These are phyloP conservation scores for Calameuta pallipes DNA, from an alignment of 2,888 invertebrate species.

Conservation along the genomic window DNA sequence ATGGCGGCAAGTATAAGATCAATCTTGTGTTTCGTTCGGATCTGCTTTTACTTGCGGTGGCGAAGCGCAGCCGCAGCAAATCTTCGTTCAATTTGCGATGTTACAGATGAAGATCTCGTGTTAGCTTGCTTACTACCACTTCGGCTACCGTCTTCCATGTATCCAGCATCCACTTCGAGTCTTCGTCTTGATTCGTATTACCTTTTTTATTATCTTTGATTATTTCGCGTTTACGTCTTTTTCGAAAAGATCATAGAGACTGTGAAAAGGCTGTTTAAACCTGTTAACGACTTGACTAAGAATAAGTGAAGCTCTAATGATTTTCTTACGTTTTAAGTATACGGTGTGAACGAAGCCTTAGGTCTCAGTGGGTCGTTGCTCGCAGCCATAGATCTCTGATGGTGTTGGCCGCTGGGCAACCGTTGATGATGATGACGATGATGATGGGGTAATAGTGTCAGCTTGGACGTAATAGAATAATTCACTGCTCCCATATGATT, in stretches of 20 bases:
- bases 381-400: slow-evolving; percentile 3
- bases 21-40: slow-evolving; percentile 29
- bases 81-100: slow-evolving; percentile 60
- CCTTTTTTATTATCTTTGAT: neutral
- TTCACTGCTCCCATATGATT: slow-evolving; percentile 35
- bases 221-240: neutral
- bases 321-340: neutral
- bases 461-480: slow-evolving; percentile 39
- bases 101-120: slow-evolving; percentile 45
- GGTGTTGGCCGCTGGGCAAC: slow-evolving; percentile 27
- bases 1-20: neutral
- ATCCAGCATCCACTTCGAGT: neutral
- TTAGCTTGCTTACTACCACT: neutral
- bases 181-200: neutral
- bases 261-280: neutral
- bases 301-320: neutral
- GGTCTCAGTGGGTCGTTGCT: neutral
- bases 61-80: slow-evolving; percentile 54
- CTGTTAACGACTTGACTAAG: neutral
- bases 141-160: neutral
- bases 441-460: slow-evolving; percentile 40
- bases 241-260: neutral
- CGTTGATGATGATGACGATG: slow-evolving; percentile 36
- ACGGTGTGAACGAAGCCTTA: neutral
- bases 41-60: slow-evolving; percentile 59